Evolutionary conservation across 2,797 vertebrate genomes (phyloP).

Genomic region (Lagodon rhomboides): DNA sequence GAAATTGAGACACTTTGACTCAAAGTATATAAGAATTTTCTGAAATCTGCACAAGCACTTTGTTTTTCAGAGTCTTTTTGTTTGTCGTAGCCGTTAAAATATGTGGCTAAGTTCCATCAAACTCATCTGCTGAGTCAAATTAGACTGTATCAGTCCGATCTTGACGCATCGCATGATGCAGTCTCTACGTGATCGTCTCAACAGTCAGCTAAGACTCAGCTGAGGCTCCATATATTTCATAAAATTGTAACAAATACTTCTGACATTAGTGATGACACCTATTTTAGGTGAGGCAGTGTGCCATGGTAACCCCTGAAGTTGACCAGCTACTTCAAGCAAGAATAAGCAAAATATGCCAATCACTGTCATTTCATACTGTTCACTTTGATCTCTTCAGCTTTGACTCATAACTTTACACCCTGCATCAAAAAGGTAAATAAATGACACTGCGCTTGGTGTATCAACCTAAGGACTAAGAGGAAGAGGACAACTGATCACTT

Average conservation of each 20-base stretch:
- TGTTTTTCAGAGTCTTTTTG: neutral
- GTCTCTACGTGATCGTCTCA: neutral
- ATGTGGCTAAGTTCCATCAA: neutral
- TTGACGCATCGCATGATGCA: neutral
- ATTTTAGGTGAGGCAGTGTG: too few species aligned
- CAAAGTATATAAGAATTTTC: neutral
- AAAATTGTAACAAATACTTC: neutral
- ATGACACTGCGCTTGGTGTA: neutral
- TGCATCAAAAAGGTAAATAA: neutral
- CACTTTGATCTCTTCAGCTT: constrained; percentile 3
- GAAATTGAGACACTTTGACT: neutral
- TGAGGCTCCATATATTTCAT: neutral
- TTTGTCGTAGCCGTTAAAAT: neutral
- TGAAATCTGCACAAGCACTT: neutral
- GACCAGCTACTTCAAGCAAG: neutral
- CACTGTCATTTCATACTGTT: neutral
- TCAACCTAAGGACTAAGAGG: neutral
- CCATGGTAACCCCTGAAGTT: neutral
- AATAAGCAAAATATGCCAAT: neutral
- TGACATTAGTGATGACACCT: neutral
- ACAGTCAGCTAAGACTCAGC: neutral
- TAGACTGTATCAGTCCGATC: neutral
- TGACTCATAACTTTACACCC: neutral
- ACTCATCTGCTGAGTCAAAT: neutral
- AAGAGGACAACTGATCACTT: constrained; percentile 17